Evolutionary conservation across 2,797 vertebrate species (phyloP).

Genomic region (Crypturellus tataupa): DNA sequence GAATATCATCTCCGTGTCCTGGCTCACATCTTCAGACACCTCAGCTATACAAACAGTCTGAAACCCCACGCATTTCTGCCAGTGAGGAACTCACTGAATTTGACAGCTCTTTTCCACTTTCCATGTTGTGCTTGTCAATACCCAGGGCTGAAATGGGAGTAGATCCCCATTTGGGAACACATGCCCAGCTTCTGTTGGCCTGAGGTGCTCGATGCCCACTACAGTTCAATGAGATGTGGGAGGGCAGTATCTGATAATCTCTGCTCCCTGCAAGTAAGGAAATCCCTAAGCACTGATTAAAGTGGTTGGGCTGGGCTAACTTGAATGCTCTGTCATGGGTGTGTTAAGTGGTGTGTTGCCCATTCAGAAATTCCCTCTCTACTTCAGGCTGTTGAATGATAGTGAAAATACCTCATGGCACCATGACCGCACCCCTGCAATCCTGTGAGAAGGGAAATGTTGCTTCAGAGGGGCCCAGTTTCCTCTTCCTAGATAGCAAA

Average conservation of each 20-base stretch:
- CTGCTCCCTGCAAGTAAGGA: neutral
- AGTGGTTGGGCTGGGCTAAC: neutral
- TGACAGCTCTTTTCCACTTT: neutral
- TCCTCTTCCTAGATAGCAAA: neutral
- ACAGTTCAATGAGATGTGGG: neutral
- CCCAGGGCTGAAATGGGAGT: neutral
- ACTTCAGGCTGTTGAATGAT: neutral
- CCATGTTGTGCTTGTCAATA: neutral
- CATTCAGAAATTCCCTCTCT: neutral
- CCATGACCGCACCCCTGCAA: neutral
- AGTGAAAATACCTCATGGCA: neutral
- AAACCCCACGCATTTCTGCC: neutral
- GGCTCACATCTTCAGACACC: rapidly evolving
- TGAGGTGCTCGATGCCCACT: neutral
- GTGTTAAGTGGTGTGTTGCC: neutral
- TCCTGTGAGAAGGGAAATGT: rapidly evolving
- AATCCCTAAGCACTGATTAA: neutral
- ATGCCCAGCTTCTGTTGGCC: neutral
- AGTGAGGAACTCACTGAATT: neutral
- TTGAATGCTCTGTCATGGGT: neutral
- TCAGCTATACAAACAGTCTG: rapidly evolving
- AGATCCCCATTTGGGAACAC: rapidly evolving
- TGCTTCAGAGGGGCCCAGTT: neutral
- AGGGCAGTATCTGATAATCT: neutral
- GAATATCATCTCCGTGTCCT: neutral